Percentiles rank a stretch among this genome's conserved stretches.
Evolutionary conservation across 1,140 invertebrate genomes (phyloP).

Genomic region (Araneus ventricosus): DNA sequence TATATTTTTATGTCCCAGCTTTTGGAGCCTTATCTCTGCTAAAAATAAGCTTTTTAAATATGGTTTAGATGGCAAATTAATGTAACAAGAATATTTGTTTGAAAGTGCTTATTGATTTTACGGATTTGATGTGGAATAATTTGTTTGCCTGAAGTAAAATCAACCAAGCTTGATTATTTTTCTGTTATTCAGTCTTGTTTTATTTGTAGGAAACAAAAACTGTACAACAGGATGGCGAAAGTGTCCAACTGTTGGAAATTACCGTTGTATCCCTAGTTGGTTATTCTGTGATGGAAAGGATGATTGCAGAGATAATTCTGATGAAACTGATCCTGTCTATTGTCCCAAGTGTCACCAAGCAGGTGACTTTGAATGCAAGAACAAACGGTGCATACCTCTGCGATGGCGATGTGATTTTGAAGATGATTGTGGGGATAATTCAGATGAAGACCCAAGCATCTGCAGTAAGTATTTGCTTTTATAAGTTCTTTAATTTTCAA

Average conservation of each 20-base stretch:
- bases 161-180: background rate
- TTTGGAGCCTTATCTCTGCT: too few species aligned
- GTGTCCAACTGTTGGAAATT: constrained; percentile 93
- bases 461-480: constrained; percentile 82
- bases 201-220: constrained; percentile 85
- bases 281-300: constrained; percentile 97
- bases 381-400: constrained; percentile 94
- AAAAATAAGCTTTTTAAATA: too few species aligned
- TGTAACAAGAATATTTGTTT: too few species aligned
- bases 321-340: constrained; percentile 84
- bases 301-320: constrained; percentile 88
- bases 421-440: constrained; percentile 96
- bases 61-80: too few species aligned
- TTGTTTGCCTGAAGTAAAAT: background rate
- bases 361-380: constrained; percentile 95
- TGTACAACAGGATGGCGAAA: constrained; percentile 95
- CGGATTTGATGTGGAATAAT: background rate
- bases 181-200: background rate
- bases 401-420: constrained; percentile 98
- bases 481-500: too few species aligned
- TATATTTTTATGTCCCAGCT: too few species aligned
- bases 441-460: constrained; percentile 89
- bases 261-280: constrained; percentile 96
- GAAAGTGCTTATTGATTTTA: too few species aligned
- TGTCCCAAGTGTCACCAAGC: constrained; percentile 92